Conservation (phyloP, 2,113 vertebrate genomes). For the Melanerpes aurifrons region DNA sequence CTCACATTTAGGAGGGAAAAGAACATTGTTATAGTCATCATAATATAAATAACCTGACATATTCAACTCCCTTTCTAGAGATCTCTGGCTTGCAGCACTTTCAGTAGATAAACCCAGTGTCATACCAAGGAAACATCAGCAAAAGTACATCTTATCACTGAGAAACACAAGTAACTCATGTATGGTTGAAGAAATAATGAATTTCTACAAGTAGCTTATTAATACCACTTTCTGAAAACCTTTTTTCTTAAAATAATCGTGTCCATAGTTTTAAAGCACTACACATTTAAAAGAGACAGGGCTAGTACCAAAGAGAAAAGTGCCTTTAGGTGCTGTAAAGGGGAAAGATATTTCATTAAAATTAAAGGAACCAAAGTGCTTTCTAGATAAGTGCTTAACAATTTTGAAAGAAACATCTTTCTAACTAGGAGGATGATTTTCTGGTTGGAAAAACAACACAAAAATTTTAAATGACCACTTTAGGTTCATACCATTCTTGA, state of each 20-base stretch:
- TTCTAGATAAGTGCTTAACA: neutral
- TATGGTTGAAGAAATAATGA: neutral
- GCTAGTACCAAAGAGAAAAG: neutral
- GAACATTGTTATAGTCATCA: neutral
- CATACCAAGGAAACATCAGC: neutral
- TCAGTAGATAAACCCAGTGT: neutral
- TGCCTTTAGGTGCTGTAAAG: neutral
- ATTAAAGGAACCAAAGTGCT: neutral
- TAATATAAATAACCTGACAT: neutral
- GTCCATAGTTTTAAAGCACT: neutral
- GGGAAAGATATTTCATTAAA: neutral
- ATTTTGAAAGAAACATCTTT: neutral
- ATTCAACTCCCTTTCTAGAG: neutral
- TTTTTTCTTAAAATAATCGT: neutral
- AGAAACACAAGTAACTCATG: neutral
- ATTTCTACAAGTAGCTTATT: neutral
- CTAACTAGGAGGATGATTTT: neutral
- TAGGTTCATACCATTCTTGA: neutral
- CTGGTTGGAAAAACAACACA: neutral
- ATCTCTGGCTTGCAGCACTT: neutral
- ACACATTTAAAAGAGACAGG: neutral
- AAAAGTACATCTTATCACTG: neutral
- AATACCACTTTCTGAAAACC: neutral
- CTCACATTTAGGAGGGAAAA: neutral
- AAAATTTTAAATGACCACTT: neutral